Conservation (phyloP, 1,140 invertebrate species). For the Tribolium castaneum region DNA sequence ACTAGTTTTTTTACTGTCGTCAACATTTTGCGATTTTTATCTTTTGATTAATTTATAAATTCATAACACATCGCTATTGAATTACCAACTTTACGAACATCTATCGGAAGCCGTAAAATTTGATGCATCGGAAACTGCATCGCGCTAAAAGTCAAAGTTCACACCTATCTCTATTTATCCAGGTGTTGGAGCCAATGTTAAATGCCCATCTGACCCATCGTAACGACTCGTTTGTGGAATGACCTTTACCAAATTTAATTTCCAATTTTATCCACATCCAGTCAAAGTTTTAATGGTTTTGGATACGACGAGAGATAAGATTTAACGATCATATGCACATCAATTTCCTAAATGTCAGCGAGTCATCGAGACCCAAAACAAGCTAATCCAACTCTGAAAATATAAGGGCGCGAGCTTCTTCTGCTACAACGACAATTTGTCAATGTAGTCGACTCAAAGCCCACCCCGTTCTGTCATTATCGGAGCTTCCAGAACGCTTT, state of each 20-base stretch:
- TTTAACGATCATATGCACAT: slow-evolving; percentile 17
- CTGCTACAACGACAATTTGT: slow-evolving; percentile 12
- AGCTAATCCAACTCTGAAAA: neutral
- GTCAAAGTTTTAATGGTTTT: neutral
- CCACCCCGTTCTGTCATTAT: slow-evolving; percentile 11
- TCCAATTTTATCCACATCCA: neutral
- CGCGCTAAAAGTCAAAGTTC: neutral
- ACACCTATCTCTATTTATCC: neutral
- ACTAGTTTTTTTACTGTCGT: too few relatives aligned
- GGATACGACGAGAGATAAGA: neutral
- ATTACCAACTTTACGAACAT: neutral
- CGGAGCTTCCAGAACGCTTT: slow-evolving; percentile 1
- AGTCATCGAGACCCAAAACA: neutral
- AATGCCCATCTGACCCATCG: neutral
- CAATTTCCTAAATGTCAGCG: slow-evolving; percentile 19
- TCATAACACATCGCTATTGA: neutral
- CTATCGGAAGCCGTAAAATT: neutral
- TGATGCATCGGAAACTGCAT: neutral
- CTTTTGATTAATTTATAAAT: neutral
- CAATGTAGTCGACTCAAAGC: slow-evolving; percentile 16
- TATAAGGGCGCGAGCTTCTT: neutral
- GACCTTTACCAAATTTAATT: neutral
- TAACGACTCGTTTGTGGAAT: neutral
- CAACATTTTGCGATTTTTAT: neutral
- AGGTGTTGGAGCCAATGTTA: neutral